A percentile compares a stretch with the other conserved stretches of the same genome.
Conservation (phyloP, 2,797 vertebrate genomes). For the Manis javanica region DNA sequence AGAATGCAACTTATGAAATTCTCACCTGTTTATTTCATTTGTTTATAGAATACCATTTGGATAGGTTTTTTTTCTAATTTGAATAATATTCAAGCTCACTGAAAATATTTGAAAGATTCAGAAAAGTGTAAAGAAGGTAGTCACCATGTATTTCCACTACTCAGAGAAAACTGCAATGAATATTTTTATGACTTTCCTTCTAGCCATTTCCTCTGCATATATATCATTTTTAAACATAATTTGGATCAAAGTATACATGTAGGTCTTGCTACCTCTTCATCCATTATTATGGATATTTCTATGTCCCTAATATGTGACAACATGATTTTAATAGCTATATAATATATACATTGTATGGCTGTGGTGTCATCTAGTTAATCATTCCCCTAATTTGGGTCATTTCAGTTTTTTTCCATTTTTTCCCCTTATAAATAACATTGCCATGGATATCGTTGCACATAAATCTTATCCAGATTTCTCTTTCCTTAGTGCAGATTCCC, state of each 20-base stretch:
- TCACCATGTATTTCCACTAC: background rate
- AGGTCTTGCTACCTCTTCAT: background rate
- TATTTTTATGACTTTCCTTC: conserved; percentile 17
- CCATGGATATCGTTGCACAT: conserved; percentile 43
- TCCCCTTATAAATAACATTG: conserved; percentile 47
- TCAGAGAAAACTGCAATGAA: background rate
- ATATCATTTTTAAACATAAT: conserved; percentile 61
- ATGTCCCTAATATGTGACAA: conserved; percentile 46
- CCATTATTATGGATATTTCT: conserved; percentile 12
- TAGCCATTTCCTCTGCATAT: conserved; percentile 39
- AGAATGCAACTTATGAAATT: conserved; percentile 50
- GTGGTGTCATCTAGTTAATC: conserved; percentile 11
- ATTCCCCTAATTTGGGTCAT: background rate
- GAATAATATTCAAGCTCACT: background rate
- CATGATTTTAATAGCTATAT: background rate
- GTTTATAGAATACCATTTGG: conserved; percentile 7
- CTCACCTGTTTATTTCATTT: conserved; percentile 31
- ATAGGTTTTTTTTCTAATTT: conserved; percentile 6
- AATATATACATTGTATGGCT: background rate
- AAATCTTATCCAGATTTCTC: conserved; percentile 67
- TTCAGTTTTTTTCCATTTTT: background rate
- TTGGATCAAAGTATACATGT: background rate
- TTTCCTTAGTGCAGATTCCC: conserved; percentile 72
- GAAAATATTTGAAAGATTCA: conserved; percentile 48
- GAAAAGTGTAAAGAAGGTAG: conserved; percentile 17